A percentile compares a stretch with the other conserved stretches of the same genome.
Conservation (phyloP, 2,113 vertebrate species). For the Vulpes ferrilata region DNA sequence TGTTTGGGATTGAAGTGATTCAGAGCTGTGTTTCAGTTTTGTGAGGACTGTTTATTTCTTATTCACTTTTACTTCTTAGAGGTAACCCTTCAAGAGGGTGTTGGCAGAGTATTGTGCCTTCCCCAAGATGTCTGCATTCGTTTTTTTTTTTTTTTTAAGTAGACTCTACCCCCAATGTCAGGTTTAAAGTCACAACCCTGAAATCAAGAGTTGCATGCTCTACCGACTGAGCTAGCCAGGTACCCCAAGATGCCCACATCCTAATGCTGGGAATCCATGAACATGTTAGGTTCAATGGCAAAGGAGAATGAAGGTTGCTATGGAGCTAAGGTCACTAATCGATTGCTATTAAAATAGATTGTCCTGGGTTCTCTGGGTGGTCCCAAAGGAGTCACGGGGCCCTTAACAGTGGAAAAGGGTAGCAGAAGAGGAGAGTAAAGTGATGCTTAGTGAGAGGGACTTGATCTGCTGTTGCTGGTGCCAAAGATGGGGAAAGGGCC, state of each 20-base stretch:
- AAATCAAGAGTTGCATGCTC: neutral
- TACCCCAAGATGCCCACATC: neutral
- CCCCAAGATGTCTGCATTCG: neutral
- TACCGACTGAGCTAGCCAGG: neutral
- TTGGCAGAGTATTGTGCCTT: neutral
- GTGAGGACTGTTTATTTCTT: neutral
- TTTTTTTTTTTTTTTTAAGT: neutral
- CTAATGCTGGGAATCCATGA: neutral
- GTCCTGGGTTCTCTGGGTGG: neutral
- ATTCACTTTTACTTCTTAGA: neutral
- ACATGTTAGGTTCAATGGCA: neutral
- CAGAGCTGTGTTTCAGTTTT: neutral
- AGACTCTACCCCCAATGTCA: neutral
- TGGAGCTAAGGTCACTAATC: neutral
- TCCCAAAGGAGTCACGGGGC: neutral
- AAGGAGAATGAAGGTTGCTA: neutral
- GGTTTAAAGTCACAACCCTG: neutral
- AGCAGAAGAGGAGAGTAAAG: neutral
- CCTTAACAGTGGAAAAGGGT: neutral
- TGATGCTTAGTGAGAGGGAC: rapidly evolving
- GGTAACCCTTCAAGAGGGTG: neutral
- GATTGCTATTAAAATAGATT: neutral
- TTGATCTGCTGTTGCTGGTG: neutral
- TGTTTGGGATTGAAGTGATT: neutral
- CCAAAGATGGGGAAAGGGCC: no score